Evolutionary conservation across 1,140 invertebrate species (phyloP).

Genomic region (Maniola jurtina): DNA sequence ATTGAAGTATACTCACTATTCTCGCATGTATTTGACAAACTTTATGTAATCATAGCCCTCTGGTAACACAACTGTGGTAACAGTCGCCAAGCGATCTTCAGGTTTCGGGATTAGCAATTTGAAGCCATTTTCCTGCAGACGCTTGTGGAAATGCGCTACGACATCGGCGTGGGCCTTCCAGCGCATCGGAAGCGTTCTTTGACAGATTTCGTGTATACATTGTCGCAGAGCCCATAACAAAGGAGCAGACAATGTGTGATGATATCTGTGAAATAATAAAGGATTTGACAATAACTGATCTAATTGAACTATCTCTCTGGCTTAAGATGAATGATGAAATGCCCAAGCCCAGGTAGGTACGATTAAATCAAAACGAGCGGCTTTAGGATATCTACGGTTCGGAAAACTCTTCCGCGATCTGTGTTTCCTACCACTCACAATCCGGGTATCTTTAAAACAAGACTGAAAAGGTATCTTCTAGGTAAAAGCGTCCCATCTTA

Average conservation of each 20-base stretch:
- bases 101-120: conserved; percentile 81
- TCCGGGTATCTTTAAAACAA: no score
- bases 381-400: no score
- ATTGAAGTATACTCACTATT: conserved; percentile 80
- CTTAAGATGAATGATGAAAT: no score
- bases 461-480: no score
- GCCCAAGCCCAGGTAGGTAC: no score
- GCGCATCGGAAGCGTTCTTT: conserved; percentile 84
- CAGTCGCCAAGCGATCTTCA: conserved; percentile 84
- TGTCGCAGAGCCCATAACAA: conserved; percentile 88
- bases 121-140: conserved; percentile 83
- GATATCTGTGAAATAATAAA: conserved; percentile 79
- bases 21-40: conserved; percentile 85
- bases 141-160: conserved; percentile 82
- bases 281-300: background rate
- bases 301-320: no score
- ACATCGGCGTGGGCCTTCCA: conserved; percentile 85
- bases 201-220: conserved; percentile 85
- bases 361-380: no score
- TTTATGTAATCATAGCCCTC: conserved; percentile 83
- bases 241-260: conserved; percentile 89
- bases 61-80: conserved; percentile 87
- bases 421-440: no score
- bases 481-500: no score
- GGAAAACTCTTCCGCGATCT: no score